phyloP scores from a whole-genome alignment of 2,113 vertebrate genomes.

The Orthonyx spaldingii region DNA sequence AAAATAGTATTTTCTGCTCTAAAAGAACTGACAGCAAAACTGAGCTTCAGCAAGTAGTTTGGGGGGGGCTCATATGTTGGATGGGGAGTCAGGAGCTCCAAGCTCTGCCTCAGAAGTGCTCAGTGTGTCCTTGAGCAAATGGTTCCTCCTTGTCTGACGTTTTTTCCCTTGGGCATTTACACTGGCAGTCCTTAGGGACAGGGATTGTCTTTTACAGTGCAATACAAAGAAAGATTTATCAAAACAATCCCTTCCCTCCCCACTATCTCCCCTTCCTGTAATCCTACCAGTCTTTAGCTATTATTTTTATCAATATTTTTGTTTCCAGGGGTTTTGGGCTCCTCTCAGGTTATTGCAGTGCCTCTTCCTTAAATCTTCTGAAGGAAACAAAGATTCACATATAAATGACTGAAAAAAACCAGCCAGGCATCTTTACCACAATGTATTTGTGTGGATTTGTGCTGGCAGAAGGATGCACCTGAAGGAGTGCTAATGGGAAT shows the following conservation, averaged over 20 bases:
- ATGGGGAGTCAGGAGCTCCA: neutral
- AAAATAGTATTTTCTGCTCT: neutral
- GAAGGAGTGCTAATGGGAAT: neutral
- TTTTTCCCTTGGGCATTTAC: neutral
- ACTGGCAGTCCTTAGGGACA: neutral
- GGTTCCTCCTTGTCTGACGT: neutral
- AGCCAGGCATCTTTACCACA: neutral
- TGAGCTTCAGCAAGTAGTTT: neutral
- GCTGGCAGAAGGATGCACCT: neutral
- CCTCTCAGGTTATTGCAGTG: neutral
- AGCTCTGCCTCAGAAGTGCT: neutral
- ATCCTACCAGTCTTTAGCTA: neutral
- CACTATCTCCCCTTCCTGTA: neutral
- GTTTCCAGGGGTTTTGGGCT: neutral
- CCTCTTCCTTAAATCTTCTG: neutral
- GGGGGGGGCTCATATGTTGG: neutral
- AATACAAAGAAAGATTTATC: neutral
- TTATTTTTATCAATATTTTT: neutral
- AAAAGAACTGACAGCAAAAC: neutral
- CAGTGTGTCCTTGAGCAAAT: neutral
- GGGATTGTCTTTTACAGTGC: neutral
- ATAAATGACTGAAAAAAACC: neutral
- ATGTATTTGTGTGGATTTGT: neutral
- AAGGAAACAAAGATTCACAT: neutral
- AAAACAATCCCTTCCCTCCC: neutral